These are phyloP conservation scores for Julus scanicus DNA, from an alignment of 2,888 invertebrate genomes.

Conservation along the genomic window DNA sequence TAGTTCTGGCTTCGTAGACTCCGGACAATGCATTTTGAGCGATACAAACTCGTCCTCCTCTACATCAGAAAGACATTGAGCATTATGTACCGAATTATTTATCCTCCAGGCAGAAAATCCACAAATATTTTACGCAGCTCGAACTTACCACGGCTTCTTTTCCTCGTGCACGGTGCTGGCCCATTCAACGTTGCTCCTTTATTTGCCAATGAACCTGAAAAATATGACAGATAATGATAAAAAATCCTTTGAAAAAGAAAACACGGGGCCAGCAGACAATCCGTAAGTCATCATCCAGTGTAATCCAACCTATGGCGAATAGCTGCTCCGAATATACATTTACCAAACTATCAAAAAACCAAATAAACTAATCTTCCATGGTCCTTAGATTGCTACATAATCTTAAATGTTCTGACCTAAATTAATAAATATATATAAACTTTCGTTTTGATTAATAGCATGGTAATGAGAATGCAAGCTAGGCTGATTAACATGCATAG, in stretches of 20 bases:
- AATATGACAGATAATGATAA: background rate
- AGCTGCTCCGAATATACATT: background rate
- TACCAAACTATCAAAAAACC: background rate
- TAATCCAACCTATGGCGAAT: background rate
- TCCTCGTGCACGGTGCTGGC: background rate
- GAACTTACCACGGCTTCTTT: background rate
- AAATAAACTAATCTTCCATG: background rate
- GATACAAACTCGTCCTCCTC: conserved; percentile 31
- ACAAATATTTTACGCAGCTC: background rate
- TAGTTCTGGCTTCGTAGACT: background rate
- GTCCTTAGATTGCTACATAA: too few species aligned
- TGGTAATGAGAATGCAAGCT: background rate
- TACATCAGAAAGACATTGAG: background rate
- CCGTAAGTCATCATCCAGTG: background rate
- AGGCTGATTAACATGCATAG: background rate
- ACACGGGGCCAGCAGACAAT: background rate
- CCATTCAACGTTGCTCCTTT: background rate
- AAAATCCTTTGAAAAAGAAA: background rate
- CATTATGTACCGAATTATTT: too few species aligned
- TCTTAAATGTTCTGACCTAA: background rate
- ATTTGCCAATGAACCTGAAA: background rate
- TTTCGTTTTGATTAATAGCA: background rate
- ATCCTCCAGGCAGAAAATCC: background rate
- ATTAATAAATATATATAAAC: background rate
- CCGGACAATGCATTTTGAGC: conserved; percentile 32